phyloP scores from a whole-genome alignment of 2,113 vertebrate genomes.

The Aramus guarauna region DNA sequence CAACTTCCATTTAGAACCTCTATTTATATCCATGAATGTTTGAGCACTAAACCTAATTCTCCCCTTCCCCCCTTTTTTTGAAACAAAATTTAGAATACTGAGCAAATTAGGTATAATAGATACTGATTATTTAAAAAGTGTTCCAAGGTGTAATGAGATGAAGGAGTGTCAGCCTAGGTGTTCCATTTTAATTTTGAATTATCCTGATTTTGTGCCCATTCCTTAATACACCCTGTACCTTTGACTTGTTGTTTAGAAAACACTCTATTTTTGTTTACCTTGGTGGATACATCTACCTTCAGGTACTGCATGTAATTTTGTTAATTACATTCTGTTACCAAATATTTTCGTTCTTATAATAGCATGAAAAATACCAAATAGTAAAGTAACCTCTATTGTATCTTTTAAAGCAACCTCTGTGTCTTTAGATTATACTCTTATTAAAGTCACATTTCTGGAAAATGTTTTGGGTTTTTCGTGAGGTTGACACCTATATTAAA shows the following conservation, averaged over 20 bases:
- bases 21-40: neutral
- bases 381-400: neutral
- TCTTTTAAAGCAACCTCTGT: neutral
- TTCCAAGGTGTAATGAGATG: neutral
- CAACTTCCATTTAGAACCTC: neutral
- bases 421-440: neutral
- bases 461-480: neutral
- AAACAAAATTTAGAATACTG: neutral
- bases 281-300: neutral
- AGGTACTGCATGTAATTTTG: neutral
- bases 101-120: neutral
- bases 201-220: neutral
- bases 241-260: neutral
- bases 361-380: neutral
- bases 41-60: neutral
- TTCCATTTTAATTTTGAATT: neutral
- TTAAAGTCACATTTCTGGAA: neutral
- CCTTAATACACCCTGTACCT: neutral
- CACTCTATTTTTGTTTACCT: neutral
- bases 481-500: neutral
- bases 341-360: neutral
- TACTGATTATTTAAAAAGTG: neutral
- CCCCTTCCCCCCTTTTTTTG: accelerated
- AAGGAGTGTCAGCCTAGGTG: neutral
- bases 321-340: neutral